A percentile compares a stretch with the other conserved stretches of the same genome.
These are phyloP conservation scores for Priocnemis perturbator DNA, from an alignment of 2,888 invertebrate species.

Conservation along the genomic window DNA sequence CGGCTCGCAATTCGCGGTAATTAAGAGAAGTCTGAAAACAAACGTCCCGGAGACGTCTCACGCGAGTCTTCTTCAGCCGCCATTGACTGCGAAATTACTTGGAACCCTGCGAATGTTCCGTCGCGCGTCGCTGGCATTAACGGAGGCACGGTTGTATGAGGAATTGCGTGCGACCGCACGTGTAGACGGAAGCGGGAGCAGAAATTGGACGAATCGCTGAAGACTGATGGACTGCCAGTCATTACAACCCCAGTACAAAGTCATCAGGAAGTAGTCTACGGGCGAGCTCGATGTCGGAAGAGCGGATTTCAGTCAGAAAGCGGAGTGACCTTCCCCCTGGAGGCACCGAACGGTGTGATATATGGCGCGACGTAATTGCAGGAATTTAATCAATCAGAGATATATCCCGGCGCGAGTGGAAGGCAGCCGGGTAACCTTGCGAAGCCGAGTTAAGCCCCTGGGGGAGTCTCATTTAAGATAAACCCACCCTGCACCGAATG, in stretches of 20 bases:
- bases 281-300: constrained; percentile 32
- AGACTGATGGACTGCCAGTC: too few species aligned
- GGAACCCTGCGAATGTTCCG: too few species aligned
- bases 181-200: too few species aligned
- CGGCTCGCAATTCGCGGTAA: constrained; percentile 13
- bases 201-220: too few species aligned
- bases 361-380: constrained; percentile 70
- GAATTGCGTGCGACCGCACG: too few species aligned
- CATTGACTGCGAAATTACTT: too few species aligned
- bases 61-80: too few species aligned
- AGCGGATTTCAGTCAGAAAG: constrained; percentile 33
- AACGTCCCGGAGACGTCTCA: constrained; percentile 3
- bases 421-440: constrained; percentile 53
- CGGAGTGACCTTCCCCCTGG: constrained; percentile 40
- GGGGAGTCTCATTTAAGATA: constrained; percentile 67
- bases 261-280: too few species aligned
- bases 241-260: too few species aligned
- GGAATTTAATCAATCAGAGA: constrained; percentile 73
- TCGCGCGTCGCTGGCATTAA: too few species aligned
- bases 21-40: constrained; percentile 31
- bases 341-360: constrained; percentile 57
- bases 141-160: too few species aligned
- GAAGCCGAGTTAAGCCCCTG: constrained; percentile 64
- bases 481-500: constrained; percentile 48
- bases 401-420: constrained; percentile 56